These are phyloP conservation scores for Glossophaga mutica DNA, from an alignment of 2,797 vertebrate genomes.

Conservation along the genomic window DNA sequence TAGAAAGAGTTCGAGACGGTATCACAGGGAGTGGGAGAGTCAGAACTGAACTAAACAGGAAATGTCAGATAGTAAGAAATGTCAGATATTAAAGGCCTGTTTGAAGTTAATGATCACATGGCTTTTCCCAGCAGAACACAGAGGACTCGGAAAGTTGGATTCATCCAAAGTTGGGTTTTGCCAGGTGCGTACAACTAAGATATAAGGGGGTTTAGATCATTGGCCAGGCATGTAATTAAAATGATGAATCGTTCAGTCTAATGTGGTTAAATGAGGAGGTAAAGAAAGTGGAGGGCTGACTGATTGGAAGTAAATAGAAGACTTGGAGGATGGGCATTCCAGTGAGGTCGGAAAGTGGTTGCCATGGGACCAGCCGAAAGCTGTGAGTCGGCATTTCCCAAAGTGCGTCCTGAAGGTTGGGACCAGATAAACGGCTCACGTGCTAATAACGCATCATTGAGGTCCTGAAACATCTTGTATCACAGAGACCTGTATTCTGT, in stretches of 20 bases:
- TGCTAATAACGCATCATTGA: neutral
- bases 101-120: neutral
- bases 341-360: neutral
- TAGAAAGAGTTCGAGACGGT: neutral
- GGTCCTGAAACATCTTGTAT: neutral
- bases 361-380: neutral
- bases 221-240: neutral
- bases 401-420: neutral
- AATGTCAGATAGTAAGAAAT: neutral
- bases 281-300: neutral
- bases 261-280: neutral
- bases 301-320: neutral
- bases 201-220: neutral
- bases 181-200: neutral
- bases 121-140: neutral
- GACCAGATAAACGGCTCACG: neutral
- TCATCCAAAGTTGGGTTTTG: neutral
- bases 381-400: neutral
- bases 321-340: neutral
- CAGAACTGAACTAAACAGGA: neutral
- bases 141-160: neutral
- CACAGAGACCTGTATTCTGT: neutral
- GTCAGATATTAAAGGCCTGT: neutral
- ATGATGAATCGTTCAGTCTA: neutral
- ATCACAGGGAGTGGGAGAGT: neutral